These are phyloP conservation scores for Blastomussa wellsi DNA, from an alignment of 92 coral and sea anemone genomes.

Conservation along the genomic window DNA sequence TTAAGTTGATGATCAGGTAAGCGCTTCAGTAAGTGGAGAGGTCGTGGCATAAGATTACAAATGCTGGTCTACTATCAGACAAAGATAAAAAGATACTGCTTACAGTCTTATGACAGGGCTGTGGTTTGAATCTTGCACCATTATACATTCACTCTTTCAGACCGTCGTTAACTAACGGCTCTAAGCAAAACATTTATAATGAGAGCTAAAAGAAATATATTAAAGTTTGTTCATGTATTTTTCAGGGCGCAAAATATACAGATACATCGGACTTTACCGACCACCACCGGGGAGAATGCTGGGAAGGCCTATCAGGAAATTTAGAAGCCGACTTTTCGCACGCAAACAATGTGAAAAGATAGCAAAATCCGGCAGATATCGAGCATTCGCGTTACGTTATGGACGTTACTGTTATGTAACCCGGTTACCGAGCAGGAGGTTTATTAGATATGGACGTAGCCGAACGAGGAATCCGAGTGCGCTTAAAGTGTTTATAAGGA, in stretches of 20 bases:
- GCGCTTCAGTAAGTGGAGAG: neutral
- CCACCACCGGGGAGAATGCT: constrained; percentile 9
- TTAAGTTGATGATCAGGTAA: no score
- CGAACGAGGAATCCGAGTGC: neutral
- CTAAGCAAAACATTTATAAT: neutral
- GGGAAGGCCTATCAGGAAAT: constrained; percentile 27
- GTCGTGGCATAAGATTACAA: neutral
- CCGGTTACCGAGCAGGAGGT: constrained; percentile 7
- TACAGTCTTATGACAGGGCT: neutral
- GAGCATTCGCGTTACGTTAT: constrained; percentile 19
- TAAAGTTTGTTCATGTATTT: neutral
- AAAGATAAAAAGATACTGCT: neutral
- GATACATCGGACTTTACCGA: constrained; percentile 18
- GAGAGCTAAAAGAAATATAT: neutral
- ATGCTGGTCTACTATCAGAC: neutral
- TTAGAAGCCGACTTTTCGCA: constrained; percentile 2
- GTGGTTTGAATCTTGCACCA: neutral
- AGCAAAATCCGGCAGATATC: constrained; percentile 18
- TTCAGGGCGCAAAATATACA: constrained; percentile 23
- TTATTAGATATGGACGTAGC: constrained; percentile 32
- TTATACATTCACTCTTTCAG: neutral
- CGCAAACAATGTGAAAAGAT: constrained; percentile 34
- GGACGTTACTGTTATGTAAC: constrained; percentile 24
- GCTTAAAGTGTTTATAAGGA: constrained; percentile 7
- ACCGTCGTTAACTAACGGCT: neutral